Conservation (phyloP, 2,888 invertebrate species). For the Iphiclides podalirius region DNA sequence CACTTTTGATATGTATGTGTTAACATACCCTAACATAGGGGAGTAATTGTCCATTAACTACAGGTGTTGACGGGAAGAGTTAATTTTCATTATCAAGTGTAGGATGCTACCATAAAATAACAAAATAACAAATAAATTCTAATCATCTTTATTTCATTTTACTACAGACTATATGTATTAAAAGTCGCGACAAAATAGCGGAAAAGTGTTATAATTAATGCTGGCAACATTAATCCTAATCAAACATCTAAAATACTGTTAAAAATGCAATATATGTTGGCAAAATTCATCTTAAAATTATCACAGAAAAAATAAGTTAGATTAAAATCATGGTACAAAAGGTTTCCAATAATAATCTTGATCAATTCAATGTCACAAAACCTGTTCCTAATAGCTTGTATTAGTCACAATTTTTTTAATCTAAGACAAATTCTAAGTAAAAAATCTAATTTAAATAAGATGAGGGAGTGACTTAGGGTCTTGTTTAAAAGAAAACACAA, state of each 20-base stretch:
- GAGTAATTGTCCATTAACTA: conserved; percentile 45
- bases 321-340: conserved; percentile 23
- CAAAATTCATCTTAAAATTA: conserved; percentile 39
- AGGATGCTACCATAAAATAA: conserved; percentile 48
- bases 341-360: conserved; percentile 28
- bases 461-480: background rate
- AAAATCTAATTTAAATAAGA: background rate
- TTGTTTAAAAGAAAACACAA: background rate
- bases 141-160: conserved; percentile 44
- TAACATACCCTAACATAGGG: conserved; percentile 61
- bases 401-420: conserved; percentile 18
- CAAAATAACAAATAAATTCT: conserved; percentile 55
- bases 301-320: conserved; percentile 59
- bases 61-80: conserved; percentile 38
- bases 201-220: conserved; percentile 37
- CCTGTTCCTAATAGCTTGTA: conserved; percentile 25
- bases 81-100: conserved; percentile 37
- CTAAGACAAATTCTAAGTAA: background rate
- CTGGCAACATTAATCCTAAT: conserved; percentile 46
- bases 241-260: conserved; percentile 53
- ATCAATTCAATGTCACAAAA: conserved; percentile 13
- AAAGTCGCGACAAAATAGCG: conserved; percentile 4
- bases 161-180: conserved; percentile 24
- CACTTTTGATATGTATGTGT: conserved; percentile 43
- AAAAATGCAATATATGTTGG: conserved; percentile 37